phyloP scores from a whole-genome alignment of 1,140 invertebrate species.

The Drosophila baimaii region DNA sequence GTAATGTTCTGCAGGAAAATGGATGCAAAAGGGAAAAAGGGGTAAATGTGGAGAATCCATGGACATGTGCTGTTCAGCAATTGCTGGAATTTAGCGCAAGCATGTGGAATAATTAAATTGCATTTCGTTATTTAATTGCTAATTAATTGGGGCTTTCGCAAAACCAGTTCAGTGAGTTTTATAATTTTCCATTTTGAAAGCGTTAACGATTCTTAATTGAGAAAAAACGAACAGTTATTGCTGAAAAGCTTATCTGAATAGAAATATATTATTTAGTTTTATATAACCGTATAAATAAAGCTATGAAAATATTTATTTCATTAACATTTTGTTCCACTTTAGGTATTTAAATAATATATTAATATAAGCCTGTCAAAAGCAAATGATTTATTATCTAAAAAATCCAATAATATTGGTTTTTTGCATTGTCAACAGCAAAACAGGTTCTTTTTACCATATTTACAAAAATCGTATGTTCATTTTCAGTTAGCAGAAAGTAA shows the following conservation, averaged over 20 bases:
- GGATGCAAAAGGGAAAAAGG: background rate
- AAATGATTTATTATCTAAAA: background rate
- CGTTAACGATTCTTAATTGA: too few relatives aligned
- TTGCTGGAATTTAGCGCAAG: constrained; percentile 59
- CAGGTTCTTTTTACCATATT: background rate
- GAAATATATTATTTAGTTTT: background rate
- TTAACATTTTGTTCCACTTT: background rate
- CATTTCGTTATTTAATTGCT: constrained; percentile 29
- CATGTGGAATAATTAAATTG: constrained; percentile 48
- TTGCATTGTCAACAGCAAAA: too few relatives aligned
- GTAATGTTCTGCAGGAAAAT: constrained; percentile 1
- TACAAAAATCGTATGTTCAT: accelerated
- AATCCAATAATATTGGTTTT: background rate
- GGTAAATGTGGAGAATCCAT: background rate
- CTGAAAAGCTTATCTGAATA: background rate
- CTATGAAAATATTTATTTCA: background rate
- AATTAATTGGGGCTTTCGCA: constrained; percentile 37
- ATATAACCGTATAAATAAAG: background rate
- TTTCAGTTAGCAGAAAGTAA: background rate
- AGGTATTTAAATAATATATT: background rate
- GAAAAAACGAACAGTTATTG: background rate
- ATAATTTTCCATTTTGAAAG: background rate
- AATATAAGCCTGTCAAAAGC: background rate
- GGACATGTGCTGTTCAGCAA: constrained; percentile 41
- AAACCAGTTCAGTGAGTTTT: background rate